Evolutionary conservation across 2,888 invertebrate species (phyloP), one percentile per base, ranked within the genome.

Genomic region (Rhopalosiphum nymphaeae): DNA sequence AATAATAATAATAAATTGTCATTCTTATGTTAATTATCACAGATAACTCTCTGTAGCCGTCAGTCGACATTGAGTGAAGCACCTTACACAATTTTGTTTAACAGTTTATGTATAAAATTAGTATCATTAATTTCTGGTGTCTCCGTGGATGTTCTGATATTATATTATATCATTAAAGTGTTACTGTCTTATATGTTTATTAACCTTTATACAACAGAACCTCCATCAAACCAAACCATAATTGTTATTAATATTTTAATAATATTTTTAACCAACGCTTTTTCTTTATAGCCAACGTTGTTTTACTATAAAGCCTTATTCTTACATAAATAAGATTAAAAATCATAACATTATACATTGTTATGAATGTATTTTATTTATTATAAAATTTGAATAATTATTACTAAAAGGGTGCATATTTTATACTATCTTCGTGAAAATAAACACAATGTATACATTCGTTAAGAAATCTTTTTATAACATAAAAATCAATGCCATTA

Each of bases 241-340:
- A 44, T 29, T 44, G 85, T 46, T 86, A 46, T 86, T 86, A 61
- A 61, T 90, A 46, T 90, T 46, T 10, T 67, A 67, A 67, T 46
- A 90, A 46, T 26, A 67, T 61, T 90, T 90, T 67, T 67, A 46
- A 90, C 61, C 61, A 46, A 90, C 61, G 61, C n/a, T n/a, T 67
- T 90, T 90, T 36, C 90, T 90, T 4, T n/a, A 61, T 11, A 90
- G 29, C n/a, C 46, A 46, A 61, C 46, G 46, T 25, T 21, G 11
- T 67, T 89, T 10, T 44, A 44, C 10, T 61, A 4, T 25, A n/a
- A 61, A 21, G n/a, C 46, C 90, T 90, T 90, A n/a, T 25, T n/a
- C 90, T 67, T 67, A 21, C 46, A 86, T 86, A 46, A 90, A 90
- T 46, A n/a, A 44, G 90, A 61, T 67, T 67, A 90, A 90, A 90